Evolutionary conservation across 64 coral and sea anemone species (phyloP), one percentile per base, ranked within the genome.

Genomic region (Porites lutea): DNA sequence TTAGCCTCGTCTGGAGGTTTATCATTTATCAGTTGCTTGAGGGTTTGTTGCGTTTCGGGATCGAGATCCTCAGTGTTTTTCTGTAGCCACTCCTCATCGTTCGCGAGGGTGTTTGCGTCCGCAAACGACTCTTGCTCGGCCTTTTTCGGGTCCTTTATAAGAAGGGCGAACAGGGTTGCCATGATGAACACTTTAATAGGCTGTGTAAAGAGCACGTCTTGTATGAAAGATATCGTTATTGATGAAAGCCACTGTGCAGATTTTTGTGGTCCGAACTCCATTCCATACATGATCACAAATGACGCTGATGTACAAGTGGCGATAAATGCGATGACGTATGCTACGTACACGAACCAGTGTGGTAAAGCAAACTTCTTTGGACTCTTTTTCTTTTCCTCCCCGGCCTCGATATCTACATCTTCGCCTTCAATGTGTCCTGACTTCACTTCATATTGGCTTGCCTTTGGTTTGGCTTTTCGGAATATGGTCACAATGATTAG

Each of bases 81-180:
- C 6, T 92, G 89, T 18, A 95, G 53, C 94, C 94, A 95, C 66
- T 95, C 94, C 63, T 95, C 94, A 21, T 92, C 94, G 45, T 84
- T 74, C 3, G 83, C 88, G 2, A 95, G 82, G 13, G 59, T 61
- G 19, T 73, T 92, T 0, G 73, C 86, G 20, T 84, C 18, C 18
- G 4, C 52, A 18, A 5, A 50, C 3, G 5, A 3, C 19, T 72
- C 66, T 53, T 92, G n/a, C 53, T 79, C 87, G 14, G 81, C 86
- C 60, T 92, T 94, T 4, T 94, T 89, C 1, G 92, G 92, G 16
- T 94, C 92, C 45, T 94, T 94, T 60, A 90, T 82, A 6, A 90
- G 81, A 7, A 90, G 78, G 0, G 88, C 88, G n/a, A 90, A 79
- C 15, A 90, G 62, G 8, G 72, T 52, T 1, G 88, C 88, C 5